Evolutionary conservation across 2,113 vertebrate genomes (phyloP), one percentile per base, ranked within the genome.

Genomic region (Chionis minor): DNA sequence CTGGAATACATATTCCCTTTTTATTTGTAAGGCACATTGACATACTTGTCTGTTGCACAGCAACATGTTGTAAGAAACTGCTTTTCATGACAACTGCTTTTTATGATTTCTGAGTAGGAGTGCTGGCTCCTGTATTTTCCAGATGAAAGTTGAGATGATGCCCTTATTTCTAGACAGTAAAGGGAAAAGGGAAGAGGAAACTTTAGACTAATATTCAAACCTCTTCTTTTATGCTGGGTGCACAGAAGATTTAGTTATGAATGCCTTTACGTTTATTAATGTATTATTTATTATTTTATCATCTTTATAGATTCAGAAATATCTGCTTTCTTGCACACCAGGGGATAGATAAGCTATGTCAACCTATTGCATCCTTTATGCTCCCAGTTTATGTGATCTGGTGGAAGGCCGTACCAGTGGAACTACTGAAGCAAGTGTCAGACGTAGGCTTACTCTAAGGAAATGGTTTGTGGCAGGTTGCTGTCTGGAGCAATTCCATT

Each of bases 71-170:
- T 81, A 85, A 85, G 58, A 79, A 86, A 81, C 82, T 92, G 32
- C 77, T 93, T 93, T 88, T 93, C 69, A 61, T 88, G 72, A 81
- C 52, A 88, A 81, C 90, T 81, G 44, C 83, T 88, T 93, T 96
- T 96, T 84, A 63, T 91, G 83, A 90, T 86, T 96, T 84, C 69
- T 62, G 82, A 92, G 77, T 95, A 88, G 92, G 88, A 92, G 86
- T 87, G 44, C 49, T 95, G 77, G 83, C 93, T 96, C 12, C 58
- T 92, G 47, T 85, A 49, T 94, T 96, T 94, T 90, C 92, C 89
- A 92, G 86, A 74, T 85, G 83, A 94, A 91, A 92, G 20, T 42
- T 87, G 83, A 94, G 66, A 73, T 88, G 35, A 79, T 86, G 54
- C 19, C 61, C 17, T 56, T 90, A 81, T 93, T 94, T 89, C 65